Evolutionary conservation across 2,888 invertebrate genomes (phyloP), one percentile per base, ranked within the genome.

Genomic region (Caenorhabditis sinica): DNA sequence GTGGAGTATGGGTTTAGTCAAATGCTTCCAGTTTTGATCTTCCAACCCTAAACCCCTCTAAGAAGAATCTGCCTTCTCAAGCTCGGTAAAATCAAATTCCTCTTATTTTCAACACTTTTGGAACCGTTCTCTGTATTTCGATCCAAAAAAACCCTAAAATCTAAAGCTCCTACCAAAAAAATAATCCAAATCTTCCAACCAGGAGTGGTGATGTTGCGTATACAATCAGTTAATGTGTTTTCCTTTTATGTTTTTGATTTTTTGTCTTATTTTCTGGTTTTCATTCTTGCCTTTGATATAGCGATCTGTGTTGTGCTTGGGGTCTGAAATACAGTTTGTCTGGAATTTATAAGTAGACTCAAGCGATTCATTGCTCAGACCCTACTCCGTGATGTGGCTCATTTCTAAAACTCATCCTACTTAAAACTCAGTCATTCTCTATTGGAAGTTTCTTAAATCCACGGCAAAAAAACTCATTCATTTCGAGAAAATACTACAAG

Each of bases 221-320:
- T 53, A 68, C 51, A 68, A 68, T 53, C 36, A 68, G 68, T 53
- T 68, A 68, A 68, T 68, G 68, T 53, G 68, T 68, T 68, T 68
- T 66, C 63, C 13, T 43, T 65, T 28, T 25, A 15, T 28, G 15
- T 45, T 65, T 65, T 65, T 65, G 33, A 13, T 33, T 43, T 43
- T 25, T 40, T n/a, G n/a, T n/a, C n/a, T 13, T 40, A 6, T 63
- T 63, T 2, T 63, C 17, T 43, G 0, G 9, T 28, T 13, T 28
- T 25, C 15, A 28, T 28, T 28, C 25, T 25, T 15, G 40, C 23
- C 13, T 66, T 25, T 23, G 40, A 3, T 20, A 63, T 2, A 0
- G 9, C 2, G 25, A 36, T 36, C 15, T 28, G 40, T 40, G 40
- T 13, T 40, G 6, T 13, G 40, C 33, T 36, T 4, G 9, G 33